Evolutionary conservation across 2,888 invertebrate genomes (phyloP), one percentile per base, ranked within the genome.

Genomic region (Andrena hattorfiana): DNA sequence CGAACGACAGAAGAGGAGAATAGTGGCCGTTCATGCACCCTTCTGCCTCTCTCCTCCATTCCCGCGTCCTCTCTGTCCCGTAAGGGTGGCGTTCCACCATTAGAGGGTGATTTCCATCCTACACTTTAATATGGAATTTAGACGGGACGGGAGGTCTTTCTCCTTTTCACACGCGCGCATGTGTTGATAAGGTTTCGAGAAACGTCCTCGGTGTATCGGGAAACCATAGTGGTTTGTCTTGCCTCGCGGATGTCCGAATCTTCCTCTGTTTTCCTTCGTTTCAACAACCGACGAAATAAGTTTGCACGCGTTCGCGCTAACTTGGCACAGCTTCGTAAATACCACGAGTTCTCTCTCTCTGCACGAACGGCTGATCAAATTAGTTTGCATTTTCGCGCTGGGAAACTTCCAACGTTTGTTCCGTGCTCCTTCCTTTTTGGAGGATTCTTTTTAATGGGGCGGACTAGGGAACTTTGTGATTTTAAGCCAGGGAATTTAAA

Each of bases 41-140:
- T 16, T 26, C 49, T 20, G 13, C 42, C 49, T 5, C 20, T 7
- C 13, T 13, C 23, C 35, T 7, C 56, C 16, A 16, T 42, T 42
- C 42, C 42, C 0, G 1, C n/a, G 7, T 8, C 32, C 23, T 28
- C 28, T 13, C 26, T 32, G 16, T 16, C 8, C 51, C 10, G 26
- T 0, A 0, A 42, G 13, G 42, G 13, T 23, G 5, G 26, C 48
- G 59, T 62, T 79, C 26, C 26, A 63, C 30, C 67, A 68, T 67
- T 78, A 26, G 70, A 13, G 16, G 32, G 59, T 20, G 59, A 70
- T 81, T 71, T 72, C 54, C 81, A 48, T 42, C 32, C 49, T 4
- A 42, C 62, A 35, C 10, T 28, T 8, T 2, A 60, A 85, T 87
- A 87, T 86, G 85, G 79, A 85, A 86, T 87, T 85, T 82, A 70